Percentiles rank a stretch among this genome's conserved stretches.
These are phyloP conservation scores for Hippopotamus amphibius DNA, from an alignment of 2,113 vertebrate genomes.

Conservation along the genomic window DNA sequence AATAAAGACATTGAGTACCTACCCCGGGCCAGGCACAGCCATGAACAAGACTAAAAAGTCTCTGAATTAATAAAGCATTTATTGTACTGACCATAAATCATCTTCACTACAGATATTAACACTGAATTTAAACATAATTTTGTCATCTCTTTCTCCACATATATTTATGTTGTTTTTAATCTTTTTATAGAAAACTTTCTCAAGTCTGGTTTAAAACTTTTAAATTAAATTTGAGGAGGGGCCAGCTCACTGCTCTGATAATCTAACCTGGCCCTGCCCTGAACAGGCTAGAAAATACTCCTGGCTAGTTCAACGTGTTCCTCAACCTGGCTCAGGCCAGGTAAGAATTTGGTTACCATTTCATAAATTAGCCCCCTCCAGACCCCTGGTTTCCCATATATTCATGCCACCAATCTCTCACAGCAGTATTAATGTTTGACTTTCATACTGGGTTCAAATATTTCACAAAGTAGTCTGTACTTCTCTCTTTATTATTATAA, in stretches of 20 bases:
- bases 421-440: neutral
- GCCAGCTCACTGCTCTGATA: neutral
- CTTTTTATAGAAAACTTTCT: conserved; percentile 45
- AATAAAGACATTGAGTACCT: conserved; percentile 22
- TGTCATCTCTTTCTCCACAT: neutral
- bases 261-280: neutral
- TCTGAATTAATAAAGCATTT: conserved; percentile 32
- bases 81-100: neutral
- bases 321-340: neutral
- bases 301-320: neutral
- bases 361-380: neutral
- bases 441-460: conserved; percentile 1
- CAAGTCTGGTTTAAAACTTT: conserved; percentile 15
- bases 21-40: neutral
- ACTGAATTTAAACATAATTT: conserved; percentile 3
- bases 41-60: neutral
- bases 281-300: neutral
- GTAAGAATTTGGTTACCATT: neutral
- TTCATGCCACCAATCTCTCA: neutral
- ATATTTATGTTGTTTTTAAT: neutral
- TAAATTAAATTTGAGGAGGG: neutral
- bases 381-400: neutral
- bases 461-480: neutral
- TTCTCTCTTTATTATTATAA: neutral
- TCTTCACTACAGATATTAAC: neutral